Percentiles rank a stretch among this genome's conserved stretches.
phyloP scores from a whole-genome alignment of 2,888 invertebrate genomes.

The Eueremaeus valkanovi region DNA sequence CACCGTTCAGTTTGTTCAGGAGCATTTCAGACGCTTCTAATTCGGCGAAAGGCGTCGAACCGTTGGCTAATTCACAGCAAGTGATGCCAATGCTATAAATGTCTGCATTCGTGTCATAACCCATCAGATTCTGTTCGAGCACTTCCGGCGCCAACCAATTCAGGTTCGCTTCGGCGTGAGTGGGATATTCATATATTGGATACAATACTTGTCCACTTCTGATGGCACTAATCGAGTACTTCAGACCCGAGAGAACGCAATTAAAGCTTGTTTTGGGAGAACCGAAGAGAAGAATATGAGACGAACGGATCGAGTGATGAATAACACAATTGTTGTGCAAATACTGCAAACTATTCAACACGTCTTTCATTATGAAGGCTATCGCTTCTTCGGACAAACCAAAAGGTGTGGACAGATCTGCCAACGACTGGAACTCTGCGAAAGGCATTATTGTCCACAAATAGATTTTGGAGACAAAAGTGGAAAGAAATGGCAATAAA shows the following conservation, averaged over 20 bases:
- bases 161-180: conserved; percentile 23
- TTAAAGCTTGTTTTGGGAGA: not conserved
- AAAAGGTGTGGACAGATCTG: conserved; percentile 25
- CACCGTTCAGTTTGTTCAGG: conserved; percentile 40
- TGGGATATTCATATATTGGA: conserved; percentile 33
- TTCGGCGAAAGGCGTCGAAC: conserved; percentile 35
- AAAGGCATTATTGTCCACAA: conserved; percentile 34
- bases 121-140: conserved; percentile 40
- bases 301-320: conserved; percentile 38
- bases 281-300: conserved; percentile 38
- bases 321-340: conserved; percentile 39
- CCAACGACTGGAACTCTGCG: conserved; percentile 20
- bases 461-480: not conserved
- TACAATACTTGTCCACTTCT: conserved; percentile 1
- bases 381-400: conserved; percentile 40
- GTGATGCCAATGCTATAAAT: conserved; percentile 41
- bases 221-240: conserved; percentile 29
- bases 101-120: conserved; percentile 37
- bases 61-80: conserved; percentile 40
- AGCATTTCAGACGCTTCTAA: conserved; percentile 37
- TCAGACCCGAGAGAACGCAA: conserved; percentile 39
- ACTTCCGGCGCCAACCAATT: conserved; percentile 42
- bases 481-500: not conserved
- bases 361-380: conserved; percentile 34
- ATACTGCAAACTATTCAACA: conserved; percentile 40